These are phyloP conservation scores for Labeo calbasu DNA, from an alignment of 2,797 vertebrate genomes.

Conservation along the genomic window DNA sequence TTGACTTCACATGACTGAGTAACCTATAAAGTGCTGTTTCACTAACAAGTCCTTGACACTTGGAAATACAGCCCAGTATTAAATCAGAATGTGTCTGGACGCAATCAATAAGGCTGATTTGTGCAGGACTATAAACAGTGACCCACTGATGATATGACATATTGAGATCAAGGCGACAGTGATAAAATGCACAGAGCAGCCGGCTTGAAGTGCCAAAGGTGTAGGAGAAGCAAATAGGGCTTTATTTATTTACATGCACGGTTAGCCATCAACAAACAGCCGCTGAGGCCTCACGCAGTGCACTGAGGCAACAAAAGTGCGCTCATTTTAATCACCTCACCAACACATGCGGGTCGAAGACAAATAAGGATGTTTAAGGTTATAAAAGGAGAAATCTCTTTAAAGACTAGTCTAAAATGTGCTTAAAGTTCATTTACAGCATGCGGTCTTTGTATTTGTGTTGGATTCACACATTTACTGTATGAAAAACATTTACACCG, in stretches of 20 bases:
- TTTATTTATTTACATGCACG: constrained; percentile 42
- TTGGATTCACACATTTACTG: background rate
- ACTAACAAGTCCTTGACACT: constrained; percentile 38
- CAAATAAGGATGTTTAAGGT: background rate
- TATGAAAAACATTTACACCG: background rate
- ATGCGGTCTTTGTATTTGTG: background rate
- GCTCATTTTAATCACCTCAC: background rate
- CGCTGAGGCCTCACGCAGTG: background rate
- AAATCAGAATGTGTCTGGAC: constrained; percentile 42
- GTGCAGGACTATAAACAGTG: constrained; percentile 42
- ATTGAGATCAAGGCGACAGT: constrained; percentile 42
- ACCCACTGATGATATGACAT: constrained; percentile 41
- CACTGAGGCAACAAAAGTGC: background rate
- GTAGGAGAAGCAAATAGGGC: constrained; percentile 34
- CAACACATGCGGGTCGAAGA: background rate
- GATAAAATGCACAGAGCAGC: constrained; percentile 30
- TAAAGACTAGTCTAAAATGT: background rate
- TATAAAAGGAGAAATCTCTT: background rate
- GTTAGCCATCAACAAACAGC: constrained; percentile 35
- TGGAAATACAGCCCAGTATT: constrained; percentile 31
- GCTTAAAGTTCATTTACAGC: background rate
- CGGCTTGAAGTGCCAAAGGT: constrained; percentile 25
- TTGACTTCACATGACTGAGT: constrained; percentile 15
- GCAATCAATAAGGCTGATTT: constrained; percentile 49
- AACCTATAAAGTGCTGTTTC: constrained; percentile 31